phyloP scores from a whole-genome alignment of 1,140 invertebrate species.

The Drosophila dunni region DNA sequence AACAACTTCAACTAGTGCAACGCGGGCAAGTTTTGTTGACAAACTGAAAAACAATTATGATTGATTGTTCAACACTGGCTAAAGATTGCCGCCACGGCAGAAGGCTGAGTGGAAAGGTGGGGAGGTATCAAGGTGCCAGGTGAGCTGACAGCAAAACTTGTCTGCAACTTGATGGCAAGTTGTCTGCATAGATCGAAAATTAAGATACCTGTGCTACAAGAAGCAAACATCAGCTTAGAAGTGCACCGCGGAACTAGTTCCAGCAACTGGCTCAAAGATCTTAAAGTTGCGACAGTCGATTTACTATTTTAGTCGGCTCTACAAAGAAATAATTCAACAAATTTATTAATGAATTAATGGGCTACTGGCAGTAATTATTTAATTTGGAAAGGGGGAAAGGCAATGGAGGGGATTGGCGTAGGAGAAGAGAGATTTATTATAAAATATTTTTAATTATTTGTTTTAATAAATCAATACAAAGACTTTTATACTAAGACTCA shows the following conservation, averaged over 20 bases:
- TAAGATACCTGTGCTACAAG: conserved; percentile 9
- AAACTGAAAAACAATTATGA: conserved; percentile 81
- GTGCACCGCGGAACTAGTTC: background rate
- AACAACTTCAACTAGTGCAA: conserved; percentile 61
- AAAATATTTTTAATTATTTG: too few relatives aligned
- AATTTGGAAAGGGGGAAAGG: too few relatives aligned
- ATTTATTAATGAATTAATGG: too few relatives aligned
- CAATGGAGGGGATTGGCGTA: too few relatives aligned
- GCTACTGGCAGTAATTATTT: too few relatives aligned
- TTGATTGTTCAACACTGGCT: conserved; percentile 65
- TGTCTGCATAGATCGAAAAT: conserved; percentile 23
- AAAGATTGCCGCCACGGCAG: conserved; percentile 20
- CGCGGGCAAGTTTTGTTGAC: conserved; percentile 61
- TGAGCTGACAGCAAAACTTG: conserved; percentile 17
- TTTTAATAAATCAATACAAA: too few relatives aligned
- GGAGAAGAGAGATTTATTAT: too few relatives aligned
- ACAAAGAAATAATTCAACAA: too few relatives aligned
- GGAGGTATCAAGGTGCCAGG: conserved; percentile 3
- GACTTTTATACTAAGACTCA: too few relatives aligned
- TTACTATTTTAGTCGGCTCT: too few relatives aligned
- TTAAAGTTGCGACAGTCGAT: too few relatives aligned
- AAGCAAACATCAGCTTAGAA: background rate
- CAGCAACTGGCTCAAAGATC: too few relatives aligned
- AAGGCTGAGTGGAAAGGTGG: background rate
- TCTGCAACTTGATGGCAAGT: conserved; percentile 13